Percentiles rank a stretch among this genome's conserved stretches.
Conservation (phyloP, 2,797 vertebrate genomes). For the Thamnophis elegans region DNA sequence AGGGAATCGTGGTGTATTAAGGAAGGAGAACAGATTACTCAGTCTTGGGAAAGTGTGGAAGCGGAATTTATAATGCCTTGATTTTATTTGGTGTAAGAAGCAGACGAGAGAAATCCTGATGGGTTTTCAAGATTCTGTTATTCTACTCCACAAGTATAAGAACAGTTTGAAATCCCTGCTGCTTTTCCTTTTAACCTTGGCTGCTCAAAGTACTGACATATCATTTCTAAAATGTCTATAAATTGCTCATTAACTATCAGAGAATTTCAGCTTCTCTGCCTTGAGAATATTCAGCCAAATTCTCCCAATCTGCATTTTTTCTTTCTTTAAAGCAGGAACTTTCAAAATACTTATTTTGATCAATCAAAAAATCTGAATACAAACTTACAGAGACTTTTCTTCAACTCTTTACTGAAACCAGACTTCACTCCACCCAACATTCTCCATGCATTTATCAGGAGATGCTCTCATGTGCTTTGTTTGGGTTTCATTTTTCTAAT, state of each 20-base stretch:
- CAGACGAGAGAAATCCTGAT: not conserved
- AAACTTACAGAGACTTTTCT: not conserved
- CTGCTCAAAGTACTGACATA: not conserved
- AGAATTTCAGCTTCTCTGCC: not conserved
- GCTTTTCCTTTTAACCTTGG: not conserved
- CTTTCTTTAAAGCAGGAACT: not conserved
- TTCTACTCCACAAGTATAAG: not conserved
- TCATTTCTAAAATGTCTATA: not conserved
- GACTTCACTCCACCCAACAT: not conserved
- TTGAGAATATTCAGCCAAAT: not conserved
- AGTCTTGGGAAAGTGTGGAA: not conserved
- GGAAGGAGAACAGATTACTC: not conserved
- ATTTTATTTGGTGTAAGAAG: not conserved
- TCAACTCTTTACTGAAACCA: not conserved
- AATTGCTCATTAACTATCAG: not conserved
- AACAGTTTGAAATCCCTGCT: not conserved
- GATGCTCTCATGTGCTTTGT: conserved; percentile 1
- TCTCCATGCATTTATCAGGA: not conserved
- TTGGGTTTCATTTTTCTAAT: not conserved
- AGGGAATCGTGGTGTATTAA: not conserved
- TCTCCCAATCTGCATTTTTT: not conserved
- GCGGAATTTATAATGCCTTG: not conserved
- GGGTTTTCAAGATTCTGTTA: not conserved
- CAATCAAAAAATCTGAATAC: not conserved
- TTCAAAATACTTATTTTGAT: not conserved